These are phyloP conservation scores for Microtus montanus DNA, from an alignment of 2,113 vertebrate genomes.

Conservation along the genomic window DNA sequence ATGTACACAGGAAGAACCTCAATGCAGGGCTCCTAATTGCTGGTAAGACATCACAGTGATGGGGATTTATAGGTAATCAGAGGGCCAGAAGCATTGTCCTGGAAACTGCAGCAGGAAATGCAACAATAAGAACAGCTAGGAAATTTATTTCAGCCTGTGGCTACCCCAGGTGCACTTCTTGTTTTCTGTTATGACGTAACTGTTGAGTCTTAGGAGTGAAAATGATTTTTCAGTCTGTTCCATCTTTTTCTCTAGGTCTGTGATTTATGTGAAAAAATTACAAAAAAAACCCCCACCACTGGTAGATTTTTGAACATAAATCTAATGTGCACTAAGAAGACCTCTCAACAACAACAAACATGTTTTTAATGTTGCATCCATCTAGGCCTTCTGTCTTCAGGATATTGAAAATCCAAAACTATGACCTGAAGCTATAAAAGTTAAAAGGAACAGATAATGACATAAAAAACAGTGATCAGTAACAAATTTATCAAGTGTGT, in stretches of 20 bases:
- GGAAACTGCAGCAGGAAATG: constrained; percentile 70
- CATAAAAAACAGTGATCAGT: constrained; percentile 65
- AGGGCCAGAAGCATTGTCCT: constrained; percentile 60
- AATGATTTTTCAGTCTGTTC: constrained; percentile 19
- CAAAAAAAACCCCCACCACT: constrained; percentile 10
- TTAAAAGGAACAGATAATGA: constrained; percentile 64
- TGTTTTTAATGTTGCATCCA: constrained; percentile 68
- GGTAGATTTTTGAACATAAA: constrained; percentile 79
- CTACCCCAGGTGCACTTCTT: constrained; percentile 64
- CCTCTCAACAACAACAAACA: constrained; percentile 48
- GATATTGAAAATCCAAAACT: constrained; percentile 74
- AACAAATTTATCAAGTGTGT: constrained; percentile 59
- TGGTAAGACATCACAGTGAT: constrained; percentile 54
- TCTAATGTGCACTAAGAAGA: constrained; percentile 68
- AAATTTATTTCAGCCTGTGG: constrained; percentile 62
- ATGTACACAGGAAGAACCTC: constrained; percentile 67
- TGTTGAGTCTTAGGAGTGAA: constrained; percentile 52
- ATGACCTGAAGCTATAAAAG: constrained; percentile 65
- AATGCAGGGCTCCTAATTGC: constrained; percentile 72
- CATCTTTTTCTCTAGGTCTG: constrained; percentile 55
- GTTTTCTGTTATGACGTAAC: constrained; percentile 57
- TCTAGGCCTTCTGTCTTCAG: constrained; percentile 69
- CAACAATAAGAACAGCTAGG: constrained; percentile 56
- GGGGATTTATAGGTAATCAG: background rate
- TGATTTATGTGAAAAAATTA: constrained; percentile 68